A percentile compares a stretch with the other conserved stretches of the same genome.
Conservation (phyloP, 2,888 invertebrate species). For the Eledone cirrhosa region DNA sequence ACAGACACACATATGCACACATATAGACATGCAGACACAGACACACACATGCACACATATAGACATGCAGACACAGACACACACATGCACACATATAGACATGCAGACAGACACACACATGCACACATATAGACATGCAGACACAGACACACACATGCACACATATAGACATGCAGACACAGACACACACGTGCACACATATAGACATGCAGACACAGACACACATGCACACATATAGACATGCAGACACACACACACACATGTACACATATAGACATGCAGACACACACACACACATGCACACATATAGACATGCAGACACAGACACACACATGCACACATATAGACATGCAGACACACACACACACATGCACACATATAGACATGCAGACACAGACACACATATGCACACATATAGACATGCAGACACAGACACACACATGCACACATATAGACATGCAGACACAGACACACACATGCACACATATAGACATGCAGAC, state of each 20-base stretch:
- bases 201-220: background rate
- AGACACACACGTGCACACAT: constrained; percentile 3
- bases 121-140: background rate
- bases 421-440: no score
- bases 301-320: constrained; percentile 25
- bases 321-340: constrained; percentile 25
- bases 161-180: background rate
- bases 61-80: background rate
- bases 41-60: background rate
- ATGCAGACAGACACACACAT: background rate
- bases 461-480: background rate
- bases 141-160: background rate
- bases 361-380: background rate
- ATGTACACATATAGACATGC: background rate
- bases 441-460: no score
- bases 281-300: constrained; percentile 5
- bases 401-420: no score
- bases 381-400: background rate
- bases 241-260: background rate
- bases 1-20: background rate
- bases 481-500: background rate
- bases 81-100: background rate
- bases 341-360: background rate
- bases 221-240: background rate
- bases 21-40: background rate